These are phyloP conservation scores for Eupithecia tripunctaria DNA, from an alignment of 2,888 invertebrate species.

Conservation along the genomic window DNA sequence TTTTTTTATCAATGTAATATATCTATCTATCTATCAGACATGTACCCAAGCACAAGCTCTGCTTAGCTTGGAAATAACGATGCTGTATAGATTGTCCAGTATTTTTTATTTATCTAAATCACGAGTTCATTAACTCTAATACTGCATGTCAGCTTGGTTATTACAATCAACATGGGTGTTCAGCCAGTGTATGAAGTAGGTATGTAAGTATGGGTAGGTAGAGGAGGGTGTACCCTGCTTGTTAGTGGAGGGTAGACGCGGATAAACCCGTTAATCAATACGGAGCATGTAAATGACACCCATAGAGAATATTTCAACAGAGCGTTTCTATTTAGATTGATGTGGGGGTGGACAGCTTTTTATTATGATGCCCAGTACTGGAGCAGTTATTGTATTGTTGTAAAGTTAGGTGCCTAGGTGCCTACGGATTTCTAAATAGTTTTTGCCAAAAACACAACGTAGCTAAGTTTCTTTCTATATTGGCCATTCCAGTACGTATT, in stretches of 20 bases:
- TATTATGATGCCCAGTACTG: neutral
- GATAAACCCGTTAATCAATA: constrained; percentile 48
- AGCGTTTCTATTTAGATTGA: constrained; percentile 19
- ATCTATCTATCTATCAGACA: no score
- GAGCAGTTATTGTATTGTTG: neutral
- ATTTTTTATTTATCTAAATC: neutral
- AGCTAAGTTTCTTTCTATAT: neutral
- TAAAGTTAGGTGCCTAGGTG: no score
- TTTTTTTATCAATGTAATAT: no score
- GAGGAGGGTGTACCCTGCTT: constrained; percentile 33
- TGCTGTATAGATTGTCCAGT: no score
- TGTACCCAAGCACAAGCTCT: no score
- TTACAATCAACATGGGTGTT: constrained; percentile 8
- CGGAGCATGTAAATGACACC: constrained; percentile 44
- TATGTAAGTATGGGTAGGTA: neutral
- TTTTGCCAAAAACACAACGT: neutral
- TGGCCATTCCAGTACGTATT: neutral
- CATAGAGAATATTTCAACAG: constrained; percentile 38
- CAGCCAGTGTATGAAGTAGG: constrained; percentile 3
- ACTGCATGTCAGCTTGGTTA: neutral
- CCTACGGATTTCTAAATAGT: neutral
- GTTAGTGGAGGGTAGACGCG: constrained; percentile 34
- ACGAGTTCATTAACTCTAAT: neutral
- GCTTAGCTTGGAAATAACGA: no score
- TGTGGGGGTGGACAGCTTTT: neutral